These are phyloP conservation scores for Acipenser ruthenus DNA, from an alignment of 2,797 vertebrate genomes.

Conservation along the genomic window DNA sequence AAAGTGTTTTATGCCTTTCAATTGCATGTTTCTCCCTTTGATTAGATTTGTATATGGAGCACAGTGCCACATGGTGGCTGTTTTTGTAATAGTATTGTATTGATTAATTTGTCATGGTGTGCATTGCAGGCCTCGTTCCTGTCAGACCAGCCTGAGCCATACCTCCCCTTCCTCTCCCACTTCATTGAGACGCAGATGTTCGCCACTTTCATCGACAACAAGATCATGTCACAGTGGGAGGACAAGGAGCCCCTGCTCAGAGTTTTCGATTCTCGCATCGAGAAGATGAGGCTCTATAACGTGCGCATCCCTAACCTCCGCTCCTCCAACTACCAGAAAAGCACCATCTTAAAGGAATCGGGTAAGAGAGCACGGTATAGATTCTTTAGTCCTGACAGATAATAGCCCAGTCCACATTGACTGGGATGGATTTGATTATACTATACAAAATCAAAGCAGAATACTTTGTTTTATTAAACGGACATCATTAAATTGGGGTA, in stretches of 20 bases:
- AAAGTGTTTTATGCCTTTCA: slow-evolving; percentile 1
- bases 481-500: too few relatives aligned
- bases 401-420: too few relatives aligned
- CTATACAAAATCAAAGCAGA: too few relatives aligned
- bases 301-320: slow-evolving; percentile 71
- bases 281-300: slow-evolving; percentile 78
- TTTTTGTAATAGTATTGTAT: slow-evolving; percentile 11
- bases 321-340: slow-evolving; percentile 76
- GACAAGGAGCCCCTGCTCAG: slow-evolving; percentile 84
- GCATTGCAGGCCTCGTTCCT: slow-evolving; percentile 85
- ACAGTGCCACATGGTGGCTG: neutral
- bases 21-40: neutral
- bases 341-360: slow-evolving; percentile 80
- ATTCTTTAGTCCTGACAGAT: too few relatives aligned
- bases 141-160: slow-evolving; percentile 81
- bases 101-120: neutral
- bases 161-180: slow-evolving; percentile 88
- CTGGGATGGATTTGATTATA: too few relatives aligned
- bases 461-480: too few relatives aligned
- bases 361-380: slow-evolving; percentile 52
- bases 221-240: slow-evolving; percentile 93
- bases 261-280: slow-evolving; percentile 86
- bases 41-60: neutral
- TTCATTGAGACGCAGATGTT: slow-evolving; percentile 99
- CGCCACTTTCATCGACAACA: slow-evolving; percentile 92